Evolutionary conservation across 2,113 vertebrate species (phyloP).

Genomic region (Phainopepla nitens): DNA sequence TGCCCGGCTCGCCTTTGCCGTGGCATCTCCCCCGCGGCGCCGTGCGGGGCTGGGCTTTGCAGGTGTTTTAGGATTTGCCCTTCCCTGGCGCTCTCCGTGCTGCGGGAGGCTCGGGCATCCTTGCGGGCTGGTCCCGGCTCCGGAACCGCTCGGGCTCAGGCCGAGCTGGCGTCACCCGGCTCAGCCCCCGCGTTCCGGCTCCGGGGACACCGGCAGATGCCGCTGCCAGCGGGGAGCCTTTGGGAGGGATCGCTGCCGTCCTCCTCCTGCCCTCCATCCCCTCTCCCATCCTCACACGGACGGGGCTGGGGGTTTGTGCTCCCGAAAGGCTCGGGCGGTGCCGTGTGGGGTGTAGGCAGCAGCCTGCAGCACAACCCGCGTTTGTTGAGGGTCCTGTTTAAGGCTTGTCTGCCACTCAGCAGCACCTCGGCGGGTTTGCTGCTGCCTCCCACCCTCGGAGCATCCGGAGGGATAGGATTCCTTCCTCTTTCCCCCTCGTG

Average conservation of each 20-base stretch:
- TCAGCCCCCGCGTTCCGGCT: not conserved
- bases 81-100: not conserved
- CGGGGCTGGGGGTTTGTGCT: not conserved
- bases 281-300: fast-evolving
- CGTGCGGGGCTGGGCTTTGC: not conserved
- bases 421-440: not conserved
- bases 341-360: not conserved
- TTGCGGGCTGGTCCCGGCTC: not conserved
- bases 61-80: not conserved
- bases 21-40: not conserved
- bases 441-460: not conserved
- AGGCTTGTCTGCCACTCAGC: not conserved
- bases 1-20: not conserved
- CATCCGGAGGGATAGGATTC: not conserved
- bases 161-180: not conserved
- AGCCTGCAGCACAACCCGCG: not conserved
- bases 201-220: not conserved
- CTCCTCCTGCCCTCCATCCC: not conserved
- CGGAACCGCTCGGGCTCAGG: not conserved
- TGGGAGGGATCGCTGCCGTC: not conserved
- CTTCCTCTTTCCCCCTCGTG: not conserved
- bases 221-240: not conserved
- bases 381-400: not conserved
- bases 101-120: not conserved
- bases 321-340: not conserved